Evolutionary conservation across 2,113 vertebrate genomes (phyloP), one percentile per base, ranked within the genome.

Genomic region (Ploceus nigricollis): DNA sequence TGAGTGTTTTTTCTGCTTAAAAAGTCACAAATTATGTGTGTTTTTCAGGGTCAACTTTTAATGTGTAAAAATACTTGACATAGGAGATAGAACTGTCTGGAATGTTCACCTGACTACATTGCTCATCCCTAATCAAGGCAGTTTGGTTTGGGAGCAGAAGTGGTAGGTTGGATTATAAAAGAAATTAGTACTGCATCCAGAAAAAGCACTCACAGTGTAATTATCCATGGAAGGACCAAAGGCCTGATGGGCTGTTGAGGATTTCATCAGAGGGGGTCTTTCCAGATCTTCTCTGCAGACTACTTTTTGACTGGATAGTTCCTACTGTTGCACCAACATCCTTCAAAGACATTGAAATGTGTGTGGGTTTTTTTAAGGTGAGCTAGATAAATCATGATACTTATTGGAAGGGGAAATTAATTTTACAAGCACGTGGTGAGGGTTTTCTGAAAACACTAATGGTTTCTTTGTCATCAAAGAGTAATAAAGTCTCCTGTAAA

Each of bases 401-500:
- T 75, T 63, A 45, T n/a, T 76, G 66, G 25, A 87, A 87, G 53
- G 47, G 87, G 30, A 86, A 89, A 72, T 92, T 80, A 81, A 93
- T 97, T 88, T 90, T 71, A 40, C 61, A 64, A n/a, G 39, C 61
- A 50, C 15, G 33, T 39, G 56, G n/a, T 60, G 51, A 78, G 58
- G 56, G 57, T 82, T 88, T 90, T 84, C 37, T 90, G 85, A 54
- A 88, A 87, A 76, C 31, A 28, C 22, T 72, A 65, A 76, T 80
- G 66, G 51, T 79, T 88, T 86, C 75, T 92, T 94, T 82, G 78
- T 94, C 66, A 75, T 91, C 75, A 48, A 77, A 77, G 72, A 84
- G 44, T 84, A 93, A 91, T 93, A 87, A 94, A 88, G 61, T 37
- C 53, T 93, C 64, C 83, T 70, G 91, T 83, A 89, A 92, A 92